These are phyloP conservation scores for Perca flavescens DNA, from an alignment of 2,113 vertebrate species.

Conservation along the genomic window DNA sequence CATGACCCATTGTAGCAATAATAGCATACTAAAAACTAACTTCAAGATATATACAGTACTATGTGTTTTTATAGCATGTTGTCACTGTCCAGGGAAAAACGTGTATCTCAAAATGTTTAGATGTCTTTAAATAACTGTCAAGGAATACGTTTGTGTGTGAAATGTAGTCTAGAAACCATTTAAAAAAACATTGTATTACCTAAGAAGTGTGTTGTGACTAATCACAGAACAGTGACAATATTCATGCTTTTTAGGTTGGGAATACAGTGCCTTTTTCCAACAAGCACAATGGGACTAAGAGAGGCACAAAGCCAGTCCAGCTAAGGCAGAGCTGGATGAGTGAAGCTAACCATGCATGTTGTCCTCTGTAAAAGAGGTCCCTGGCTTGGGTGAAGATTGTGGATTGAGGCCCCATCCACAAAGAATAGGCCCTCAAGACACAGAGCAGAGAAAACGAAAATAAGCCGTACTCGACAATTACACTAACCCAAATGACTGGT, in stretches of 20 bases:
- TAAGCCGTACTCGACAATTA: slow-evolving; percentile 35
- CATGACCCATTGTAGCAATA: not conserved
- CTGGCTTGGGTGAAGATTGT: slow-evolving; percentile 25
- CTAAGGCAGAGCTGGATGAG: slow-evolving; percentile 39
- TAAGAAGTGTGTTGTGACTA: not conserved
- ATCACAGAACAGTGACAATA: not conserved
- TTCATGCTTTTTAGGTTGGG: not conserved
- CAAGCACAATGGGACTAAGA: slow-evolving; percentile 11
- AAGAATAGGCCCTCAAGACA: slow-evolving; percentile 35
- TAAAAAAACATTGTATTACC: not conserved
- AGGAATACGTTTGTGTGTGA: no score
- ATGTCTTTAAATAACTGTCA: no score
- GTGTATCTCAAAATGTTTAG: no score
- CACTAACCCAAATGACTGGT: slow-evolving; percentile 44
- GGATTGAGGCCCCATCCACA: slow-evolving; percentile 36
- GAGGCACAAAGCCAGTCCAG: slow-evolving; percentile 29
- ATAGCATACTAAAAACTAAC: slow-evolving; percentile 1
- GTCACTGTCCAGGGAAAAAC: not conserved
- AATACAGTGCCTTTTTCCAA: slow-evolving; percentile 1
- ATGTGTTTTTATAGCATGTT: not conserved
- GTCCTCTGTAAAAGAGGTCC: slow-evolving; percentile 42
- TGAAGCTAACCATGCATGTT: slow-evolving; percentile 53
- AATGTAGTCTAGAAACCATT: not conserved
- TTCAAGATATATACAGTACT: not conserved
- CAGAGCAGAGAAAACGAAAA: slow-evolving; percentile 33